A percentile compares a stretch with the other conserved stretches of the same genome.
Evolutionary conservation across 2,888 invertebrate genomes (phyloP).

Genomic region (Linnaemya vulpina): DNA sequence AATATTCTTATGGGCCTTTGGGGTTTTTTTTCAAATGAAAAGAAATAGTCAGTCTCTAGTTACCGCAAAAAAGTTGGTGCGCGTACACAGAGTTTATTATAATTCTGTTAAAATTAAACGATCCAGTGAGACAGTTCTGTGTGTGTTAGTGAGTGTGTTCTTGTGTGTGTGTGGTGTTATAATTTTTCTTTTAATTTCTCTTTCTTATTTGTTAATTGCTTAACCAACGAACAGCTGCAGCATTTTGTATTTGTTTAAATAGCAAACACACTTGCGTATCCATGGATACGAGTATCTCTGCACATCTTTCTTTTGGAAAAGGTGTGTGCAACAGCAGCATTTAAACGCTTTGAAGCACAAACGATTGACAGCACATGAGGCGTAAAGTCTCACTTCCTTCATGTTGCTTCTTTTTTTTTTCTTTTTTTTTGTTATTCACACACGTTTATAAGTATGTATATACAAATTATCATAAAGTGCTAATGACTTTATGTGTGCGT

Average conservation of each 20-base stretch:
- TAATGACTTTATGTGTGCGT: not conserved
- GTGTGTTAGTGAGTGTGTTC: too few relatives aligned
- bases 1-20: constrained; percentile 35
- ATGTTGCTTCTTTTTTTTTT: too few relatives aligned
- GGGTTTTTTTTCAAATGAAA: constrained; percentile 13
- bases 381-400: constrained; percentile 74
- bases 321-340: constrained; percentile 66
- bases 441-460: not conserved
- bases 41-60: constrained; percentile 36
- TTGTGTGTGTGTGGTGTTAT: constrained; percentile 5
- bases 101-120: constrained; percentile 44
- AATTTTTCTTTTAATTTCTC: constrained; percentile 38
- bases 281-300: not conserved
- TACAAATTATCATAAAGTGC: not conserved
- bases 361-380: constrained; percentile 73
- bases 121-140: not conserved
- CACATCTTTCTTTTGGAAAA: constrained; percentile 48
- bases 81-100: not conserved
- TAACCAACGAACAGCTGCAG: constrained; percentile 58
- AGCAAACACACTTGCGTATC: not conserved
- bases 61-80: not conserved
- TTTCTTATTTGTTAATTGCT: not conserved
- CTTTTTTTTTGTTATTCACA: constrained; percentile 21
- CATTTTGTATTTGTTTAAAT: constrained; percentile 19
- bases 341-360: constrained; percentile 71